Evolutionary conservation across 2,113 vertebrate species (phyloP).

Genomic region (Melanocharis versteri): DNA sequence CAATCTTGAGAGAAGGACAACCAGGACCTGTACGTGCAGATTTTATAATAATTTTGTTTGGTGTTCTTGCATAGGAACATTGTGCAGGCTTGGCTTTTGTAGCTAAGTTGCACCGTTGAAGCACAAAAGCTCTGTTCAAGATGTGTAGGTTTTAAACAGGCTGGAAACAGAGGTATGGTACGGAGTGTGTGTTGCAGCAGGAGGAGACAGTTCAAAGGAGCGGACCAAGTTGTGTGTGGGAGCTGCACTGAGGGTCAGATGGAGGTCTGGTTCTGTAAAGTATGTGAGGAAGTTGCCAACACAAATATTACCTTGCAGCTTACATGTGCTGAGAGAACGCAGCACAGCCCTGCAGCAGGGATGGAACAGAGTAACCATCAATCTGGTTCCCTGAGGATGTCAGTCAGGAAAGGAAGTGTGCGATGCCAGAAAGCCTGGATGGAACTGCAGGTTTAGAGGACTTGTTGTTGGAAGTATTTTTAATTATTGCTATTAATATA

Average conservation of each 20-base stretch:
- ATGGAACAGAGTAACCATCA: background rate
- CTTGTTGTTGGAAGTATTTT: slow-evolving; percentile 9
- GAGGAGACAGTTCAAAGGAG: background rate
- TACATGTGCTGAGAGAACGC: background rate
- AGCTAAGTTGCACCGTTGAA: background rate
- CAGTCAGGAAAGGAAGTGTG: slow-evolving; percentile 4
- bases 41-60: background rate
- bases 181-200: background rate
- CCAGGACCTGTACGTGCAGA: background rate
- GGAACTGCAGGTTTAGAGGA: background rate
- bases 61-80: background rate
- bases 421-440: background rate
- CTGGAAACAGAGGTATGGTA: background rate
- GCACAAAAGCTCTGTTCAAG: background rate
- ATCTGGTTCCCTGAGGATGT: slow-evolving; percentile 28
- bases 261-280: slow-evolving; percentile 36
- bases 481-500: slow-evolving; percentile 45
- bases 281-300: slow-evolving; percentile 49
- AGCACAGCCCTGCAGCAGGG: slow-evolving; percentile 1
- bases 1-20: background rate
- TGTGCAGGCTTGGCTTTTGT: background rate
- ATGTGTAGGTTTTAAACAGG: background rate
- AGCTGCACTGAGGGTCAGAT: slow-evolving; percentile 28
- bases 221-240: background rate
- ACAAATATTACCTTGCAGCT: slow-evolving; percentile 56